Percentiles rank a stretch among this genome's conserved stretches.
Conservation (phyloP, 2,113 vertebrate genomes). For the Micronycteris hirsuta region DNA sequence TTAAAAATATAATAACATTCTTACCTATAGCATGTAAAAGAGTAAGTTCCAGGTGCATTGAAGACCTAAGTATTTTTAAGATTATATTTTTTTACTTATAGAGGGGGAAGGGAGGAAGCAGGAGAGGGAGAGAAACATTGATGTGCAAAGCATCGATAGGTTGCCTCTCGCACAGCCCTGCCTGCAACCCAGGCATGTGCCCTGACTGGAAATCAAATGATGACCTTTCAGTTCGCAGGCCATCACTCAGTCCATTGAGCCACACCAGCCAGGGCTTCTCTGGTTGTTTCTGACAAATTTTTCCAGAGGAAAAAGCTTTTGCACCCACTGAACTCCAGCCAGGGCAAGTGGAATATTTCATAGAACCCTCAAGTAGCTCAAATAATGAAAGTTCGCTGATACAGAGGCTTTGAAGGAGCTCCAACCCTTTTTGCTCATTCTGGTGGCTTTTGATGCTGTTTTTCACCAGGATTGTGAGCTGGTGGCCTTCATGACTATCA, state of each 20-base stretch:
- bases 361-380: neutral
- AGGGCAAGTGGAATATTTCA: neutral
- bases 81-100: too few relatives aligned
- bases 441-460: neutral
- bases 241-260: too few relatives aligned
- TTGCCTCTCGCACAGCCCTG: too few relatives aligned
- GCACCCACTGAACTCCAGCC: neutral
- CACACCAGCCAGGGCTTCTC: too few relatives aligned
- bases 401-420: neutral
- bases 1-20: constrained; percentile 11
- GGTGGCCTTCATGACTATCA: neutral
- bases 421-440: neutral
- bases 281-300: neutral
- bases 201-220: too few relatives aligned
- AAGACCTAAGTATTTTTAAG: neutral
- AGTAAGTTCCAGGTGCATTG: neutral
- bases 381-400: neutral
- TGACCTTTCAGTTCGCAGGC: too few relatives aligned
- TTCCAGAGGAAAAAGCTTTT: neutral
- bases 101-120: too few relatives aligned
- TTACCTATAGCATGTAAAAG: neutral
- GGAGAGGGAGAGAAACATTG: too few relatives aligned
- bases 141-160: too few relatives aligned
- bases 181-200: too few relatives aligned
- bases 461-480: neutral